phyloP scores from a whole-genome alignment of 2,113 vertebrate species.

The Phodopus roborovskii region DNA sequence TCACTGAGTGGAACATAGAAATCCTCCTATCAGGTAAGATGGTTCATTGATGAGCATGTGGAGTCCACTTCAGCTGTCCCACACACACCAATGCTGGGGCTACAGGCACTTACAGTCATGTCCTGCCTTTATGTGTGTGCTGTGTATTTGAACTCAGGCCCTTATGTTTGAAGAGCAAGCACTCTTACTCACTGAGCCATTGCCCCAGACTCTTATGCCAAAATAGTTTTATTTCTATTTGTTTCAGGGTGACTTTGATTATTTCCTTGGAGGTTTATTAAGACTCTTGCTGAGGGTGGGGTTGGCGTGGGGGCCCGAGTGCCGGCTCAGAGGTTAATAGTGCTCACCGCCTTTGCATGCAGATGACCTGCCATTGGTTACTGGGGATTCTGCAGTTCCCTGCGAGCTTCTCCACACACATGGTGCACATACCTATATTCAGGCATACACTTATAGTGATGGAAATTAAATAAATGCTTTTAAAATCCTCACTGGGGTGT shows the following conservation, averaged over 20 bases:
- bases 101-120: neutral
- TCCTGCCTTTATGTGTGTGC: neutral
- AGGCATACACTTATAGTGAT: neutral
- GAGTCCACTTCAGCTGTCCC: neutral
- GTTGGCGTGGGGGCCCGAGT: neutral
- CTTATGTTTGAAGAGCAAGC: neutral
- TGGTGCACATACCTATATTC: too few species aligned
- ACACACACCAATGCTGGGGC: neutral
- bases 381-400: neutral
- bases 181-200: neutral
- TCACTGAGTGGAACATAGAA: neutral
- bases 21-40: neutral
- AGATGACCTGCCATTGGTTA: neutral
- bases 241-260: neutral
- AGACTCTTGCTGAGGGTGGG: neutral
- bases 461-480: neutral
- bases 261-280: neutral
- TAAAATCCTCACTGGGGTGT: neutral
- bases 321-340: neutral
- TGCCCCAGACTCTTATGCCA: neutral
- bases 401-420: neutral
- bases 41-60: neutral
- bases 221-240: neutral
- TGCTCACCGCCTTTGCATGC: neutral
- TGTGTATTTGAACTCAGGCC: neutral